Conservation (phyloP, 2,888 invertebrate species). For the Ormyrus labotus region DNA sequence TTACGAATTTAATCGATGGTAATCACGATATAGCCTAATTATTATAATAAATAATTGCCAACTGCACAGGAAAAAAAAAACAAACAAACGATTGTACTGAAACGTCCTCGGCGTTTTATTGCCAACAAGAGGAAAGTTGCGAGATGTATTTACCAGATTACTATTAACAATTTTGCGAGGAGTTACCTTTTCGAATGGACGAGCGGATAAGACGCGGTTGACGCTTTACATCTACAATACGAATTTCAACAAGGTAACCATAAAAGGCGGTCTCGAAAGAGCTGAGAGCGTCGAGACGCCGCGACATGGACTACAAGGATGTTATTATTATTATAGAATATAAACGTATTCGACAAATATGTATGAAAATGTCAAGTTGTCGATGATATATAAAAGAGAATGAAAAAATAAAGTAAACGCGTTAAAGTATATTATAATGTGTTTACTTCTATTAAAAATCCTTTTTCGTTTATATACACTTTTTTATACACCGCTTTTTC, state of each 20-base stretch:
- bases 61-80: conserved; percentile 27
- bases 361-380: conserved; percentile 60
- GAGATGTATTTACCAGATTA: conserved; percentile 34
- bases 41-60: conserved; percentile 47
- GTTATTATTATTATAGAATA: conserved; percentile 59
- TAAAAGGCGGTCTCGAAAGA: background rate
- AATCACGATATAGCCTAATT: conserved; percentile 60
- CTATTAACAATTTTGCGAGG: conserved; percentile 20
- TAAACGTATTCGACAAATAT: conserved; percentile 62
- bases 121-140: conserved; percentile 16
- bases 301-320: conserved; percentile 49
- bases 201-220: background rate
- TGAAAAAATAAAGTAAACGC: conserved; percentile 63
- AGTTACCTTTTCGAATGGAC: background rate
- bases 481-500: background rate
- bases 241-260: conserved; percentile 20
- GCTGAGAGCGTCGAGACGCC: conserved; percentile 27
- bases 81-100: conserved; percentile 32
- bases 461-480: conserved; percentile 31
- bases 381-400: conserved; percentile 51
- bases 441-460: background rate
- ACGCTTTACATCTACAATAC: conserved; percentile 23
- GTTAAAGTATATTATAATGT: conserved; percentile 38
- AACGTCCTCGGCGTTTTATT: conserved; percentile 9
- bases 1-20: conserved; percentile 70